Conservation (phyloP, 2,888 invertebrate genomes). For the Leptura quadrifasciata region DNA sequence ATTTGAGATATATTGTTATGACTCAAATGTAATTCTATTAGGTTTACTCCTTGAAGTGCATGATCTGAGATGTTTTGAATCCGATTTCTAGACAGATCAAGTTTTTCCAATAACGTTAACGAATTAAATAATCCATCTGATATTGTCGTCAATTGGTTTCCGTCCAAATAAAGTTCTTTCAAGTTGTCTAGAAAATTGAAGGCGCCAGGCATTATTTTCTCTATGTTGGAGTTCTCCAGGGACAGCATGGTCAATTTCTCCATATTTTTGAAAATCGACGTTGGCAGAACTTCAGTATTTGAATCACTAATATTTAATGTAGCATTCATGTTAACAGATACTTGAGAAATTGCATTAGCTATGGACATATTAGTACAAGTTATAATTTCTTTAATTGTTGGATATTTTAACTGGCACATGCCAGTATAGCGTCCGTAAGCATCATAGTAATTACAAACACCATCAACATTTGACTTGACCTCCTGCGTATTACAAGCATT, state of each 20-base stretch:
- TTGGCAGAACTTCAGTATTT: not conserved
- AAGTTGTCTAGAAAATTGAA: conserved; percentile 36
- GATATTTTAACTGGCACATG: not conserved
- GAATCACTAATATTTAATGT: conserved; percentile 5
- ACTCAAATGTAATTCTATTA: conserved; percentile 19
- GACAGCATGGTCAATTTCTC: not conserved
- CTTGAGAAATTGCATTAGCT: not conserved
- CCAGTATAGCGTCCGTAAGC: no score
- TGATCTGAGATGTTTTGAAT: conserved; percentile 28
- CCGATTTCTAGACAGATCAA: conserved; percentile 37
- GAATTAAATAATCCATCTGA: conserved; percentile 39
- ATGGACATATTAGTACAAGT: not conserved
- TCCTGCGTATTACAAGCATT: not conserved
- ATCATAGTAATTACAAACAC: not conserved
- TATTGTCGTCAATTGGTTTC: conserved; percentile 28
- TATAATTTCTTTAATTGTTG: not conserved
- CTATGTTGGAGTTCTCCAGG: not conserved
- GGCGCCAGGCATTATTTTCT: conserved; percentile 27
- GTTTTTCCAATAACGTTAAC: conserved; percentile 14
- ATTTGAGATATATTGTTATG: conserved; percentile 30
- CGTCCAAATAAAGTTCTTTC: conserved; percentile 12
- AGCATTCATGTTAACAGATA: not conserved
- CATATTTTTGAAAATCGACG: conserved; percentile 2
- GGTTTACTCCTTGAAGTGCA: conserved; percentile 30
- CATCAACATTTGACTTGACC: not conserved